Conservation (phyloP, 1,140 invertebrate genomes). For the Zaprionus nigranus region DNA sequence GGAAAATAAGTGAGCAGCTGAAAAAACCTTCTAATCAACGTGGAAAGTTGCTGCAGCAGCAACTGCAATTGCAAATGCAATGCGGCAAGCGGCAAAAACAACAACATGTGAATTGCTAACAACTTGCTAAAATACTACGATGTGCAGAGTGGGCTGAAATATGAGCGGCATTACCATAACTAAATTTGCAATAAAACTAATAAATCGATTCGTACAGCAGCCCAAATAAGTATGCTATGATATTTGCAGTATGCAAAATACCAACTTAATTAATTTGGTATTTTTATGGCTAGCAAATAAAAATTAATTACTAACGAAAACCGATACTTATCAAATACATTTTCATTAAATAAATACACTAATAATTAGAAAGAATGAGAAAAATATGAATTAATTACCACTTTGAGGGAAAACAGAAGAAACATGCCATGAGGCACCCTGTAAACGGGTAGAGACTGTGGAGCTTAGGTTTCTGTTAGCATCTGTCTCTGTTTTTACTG, state of each 20-base stretch:
- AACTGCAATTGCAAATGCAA: conserved; percentile 59
- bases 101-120: background rate
- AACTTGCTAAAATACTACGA: background rate
- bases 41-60: conserved; percentile 56
- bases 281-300: background rate
- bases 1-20: conserved; percentile 44
- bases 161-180: background rate
- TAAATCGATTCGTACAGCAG: conserved; percentile 41
- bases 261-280: background rate
- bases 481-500: background rate
- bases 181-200: conserved; percentile 1
- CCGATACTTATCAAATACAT: background rate
- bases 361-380: background rate
- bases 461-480: conserved; percentile 42
- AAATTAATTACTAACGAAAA: background rate
- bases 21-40: conserved; percentile 77
- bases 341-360: background rate
- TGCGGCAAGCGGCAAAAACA: background rate
- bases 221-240: conserved; percentile 1
- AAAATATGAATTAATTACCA: background rate
- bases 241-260: background rate
- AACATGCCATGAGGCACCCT: background rate
- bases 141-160: background rate
- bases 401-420: background rate
- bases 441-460: conserved; percentile 19